Conservation (phyloP, 1,140 invertebrate genomes). For the Anastrepha obliqua region DNA sequence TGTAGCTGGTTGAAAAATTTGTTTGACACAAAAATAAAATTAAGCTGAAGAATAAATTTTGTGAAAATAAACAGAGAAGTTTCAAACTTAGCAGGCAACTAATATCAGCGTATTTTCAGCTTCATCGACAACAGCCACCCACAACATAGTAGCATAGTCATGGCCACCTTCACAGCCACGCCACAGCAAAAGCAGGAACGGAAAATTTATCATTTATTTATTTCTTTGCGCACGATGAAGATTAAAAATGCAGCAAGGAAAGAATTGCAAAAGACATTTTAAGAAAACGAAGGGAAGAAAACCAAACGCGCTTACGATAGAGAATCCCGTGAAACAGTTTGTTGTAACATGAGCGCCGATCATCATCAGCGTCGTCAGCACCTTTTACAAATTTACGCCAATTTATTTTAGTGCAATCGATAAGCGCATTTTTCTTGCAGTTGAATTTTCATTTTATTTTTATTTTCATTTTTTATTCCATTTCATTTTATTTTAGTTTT, state of each 20-base stretch:
- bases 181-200: not conserved
- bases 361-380: conserved; percentile 50
- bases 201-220: conserved; percentile 49
- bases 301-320: not conserved
- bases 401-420: conserved; percentile 52
- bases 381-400: conserved; percentile 52
- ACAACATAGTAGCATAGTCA: not conserved
- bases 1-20: not conserved
- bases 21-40: conserved; percentile 35
- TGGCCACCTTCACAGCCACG: not conserved
- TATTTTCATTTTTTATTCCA: not conserved
- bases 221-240: conserved; percentile 19
- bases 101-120: conserved; percentile 42
- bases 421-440: conserved; percentile 48
- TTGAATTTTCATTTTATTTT: not conserved
- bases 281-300: not conserved
- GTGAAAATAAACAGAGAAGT: conserved; percentile 10
- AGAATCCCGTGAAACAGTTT: conserved; percentile 8
- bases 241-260: conserved; percentile 47
- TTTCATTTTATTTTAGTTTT: not conserved
- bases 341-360: conserved; percentile 42
- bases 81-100: conserved; percentile 39
- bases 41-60: conserved; percentile 44
- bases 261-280: conserved; percentile 12
- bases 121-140: conserved; percentile 10